Evolutionary conservation across 2,797 vertebrate genomes (phyloP).

Genomic region (Melanotaenia pygmaea): DNA sequence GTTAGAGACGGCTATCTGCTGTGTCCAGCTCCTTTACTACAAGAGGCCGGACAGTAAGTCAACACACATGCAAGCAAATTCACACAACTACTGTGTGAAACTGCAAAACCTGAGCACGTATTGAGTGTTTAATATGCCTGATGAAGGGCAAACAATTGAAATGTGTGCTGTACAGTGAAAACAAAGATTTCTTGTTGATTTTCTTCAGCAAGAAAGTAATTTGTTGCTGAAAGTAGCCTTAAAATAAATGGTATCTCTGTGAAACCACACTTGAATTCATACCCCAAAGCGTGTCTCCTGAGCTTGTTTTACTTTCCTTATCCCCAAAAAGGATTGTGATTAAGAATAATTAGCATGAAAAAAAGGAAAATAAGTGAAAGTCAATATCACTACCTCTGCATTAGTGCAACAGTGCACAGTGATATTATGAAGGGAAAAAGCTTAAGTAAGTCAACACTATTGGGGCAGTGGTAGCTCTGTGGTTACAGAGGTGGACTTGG

Average conservation of each 20-base stretch:
- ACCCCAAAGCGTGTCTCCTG: neutral
- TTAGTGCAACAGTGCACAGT: neutral
- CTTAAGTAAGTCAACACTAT: neutral
- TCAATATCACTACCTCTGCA: neutral
- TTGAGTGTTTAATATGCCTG: neutral
- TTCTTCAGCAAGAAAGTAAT: neutral
- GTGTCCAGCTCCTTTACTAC: slow-evolving; percentile 89
- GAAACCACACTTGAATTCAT: slow-evolving; percentile 5
- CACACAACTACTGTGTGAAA: neutral
- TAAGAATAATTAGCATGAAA: no score
- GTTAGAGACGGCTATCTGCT: slow-evolving; percentile 86
- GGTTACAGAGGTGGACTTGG: no score
- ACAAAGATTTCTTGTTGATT: neutral
- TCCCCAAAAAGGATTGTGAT: no score
- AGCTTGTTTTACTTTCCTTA: neutral
- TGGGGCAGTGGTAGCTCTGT: no score
- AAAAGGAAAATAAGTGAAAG: no score
- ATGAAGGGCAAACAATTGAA: neutral
- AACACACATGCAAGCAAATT: slow-evolving; percentile 13
- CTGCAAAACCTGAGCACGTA: neutral
- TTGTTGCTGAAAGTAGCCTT: neutral
- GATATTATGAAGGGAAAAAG: neutral
- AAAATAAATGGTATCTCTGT: slow-evolving; percentile 6
- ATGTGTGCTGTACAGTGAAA: neutral
- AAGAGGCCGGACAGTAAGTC: slow-evolving; percentile 92